Percentiles rank a stretch among this genome's conserved stretches.
phyloP scores from a whole-genome alignment of 2,888 invertebrate genomes.

The Dryocosmus kuriphilus region DNA sequence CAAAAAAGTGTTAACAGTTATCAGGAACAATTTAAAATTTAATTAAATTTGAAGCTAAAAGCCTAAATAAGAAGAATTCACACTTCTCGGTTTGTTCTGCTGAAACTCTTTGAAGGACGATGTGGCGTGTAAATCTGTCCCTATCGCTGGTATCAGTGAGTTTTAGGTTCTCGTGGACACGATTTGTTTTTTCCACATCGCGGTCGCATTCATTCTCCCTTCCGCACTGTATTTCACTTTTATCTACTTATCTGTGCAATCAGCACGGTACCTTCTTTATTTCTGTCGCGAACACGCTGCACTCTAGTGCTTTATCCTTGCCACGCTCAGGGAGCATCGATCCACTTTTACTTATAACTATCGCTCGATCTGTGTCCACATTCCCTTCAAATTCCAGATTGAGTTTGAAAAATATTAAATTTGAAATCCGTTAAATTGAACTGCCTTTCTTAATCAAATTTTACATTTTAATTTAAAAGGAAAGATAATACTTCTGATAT shows the following conservation, averaged over 20 bases:
- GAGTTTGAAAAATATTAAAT: background rate
- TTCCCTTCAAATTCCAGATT: background rate
- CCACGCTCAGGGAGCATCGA: conserved; percentile 2
- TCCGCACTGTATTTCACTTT: conserved; percentile 38
- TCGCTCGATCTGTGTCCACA: background rate
- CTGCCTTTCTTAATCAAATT: too few species aligned
- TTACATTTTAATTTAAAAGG: too few species aligned
- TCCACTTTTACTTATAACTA: conserved; percentile 11
- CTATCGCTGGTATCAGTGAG: conserved; percentile 7
- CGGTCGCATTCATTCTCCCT: conserved; percentile 17
- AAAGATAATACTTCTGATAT: too few species aligned
- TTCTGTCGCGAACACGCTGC: conserved; percentile 16
- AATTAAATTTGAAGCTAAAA: too few species aligned
- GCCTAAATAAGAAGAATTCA: too few species aligned
- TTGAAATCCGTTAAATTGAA: background rate
- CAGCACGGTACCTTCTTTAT: conserved; percentile 32
- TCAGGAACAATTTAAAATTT: too few species aligned
- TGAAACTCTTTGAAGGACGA: background rate
- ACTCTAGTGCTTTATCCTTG: conserved; percentile 22
- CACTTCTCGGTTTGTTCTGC: too few species aligned
- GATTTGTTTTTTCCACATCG: conserved; percentile 21
- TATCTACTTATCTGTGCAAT: conserved; percentile 36
- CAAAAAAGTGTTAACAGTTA: too few species aligned
- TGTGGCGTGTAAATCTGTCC: conserved; percentile 12
- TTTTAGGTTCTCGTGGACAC: conserved; percentile 21